Percentiles rank a stretch among this genome's conserved stretches.
These are phyloP conservation scores for Manis pentadactyla DNA, from an alignment of 2,797 vertebrate species.

Conservation along the genomic window DNA sequence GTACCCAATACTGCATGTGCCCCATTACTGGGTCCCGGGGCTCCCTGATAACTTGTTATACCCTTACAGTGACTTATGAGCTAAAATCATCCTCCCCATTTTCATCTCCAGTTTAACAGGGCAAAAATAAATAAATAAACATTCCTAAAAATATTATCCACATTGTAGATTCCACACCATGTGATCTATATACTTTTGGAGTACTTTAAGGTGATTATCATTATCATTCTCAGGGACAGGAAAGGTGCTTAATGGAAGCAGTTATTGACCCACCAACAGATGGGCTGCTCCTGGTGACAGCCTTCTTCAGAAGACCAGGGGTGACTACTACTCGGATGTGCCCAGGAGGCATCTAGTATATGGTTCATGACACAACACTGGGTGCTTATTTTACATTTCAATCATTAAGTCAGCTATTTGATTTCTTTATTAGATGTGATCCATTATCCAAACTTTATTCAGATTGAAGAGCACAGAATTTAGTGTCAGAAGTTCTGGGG, in stretches of 20 bases:
- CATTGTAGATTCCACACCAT: background rate
- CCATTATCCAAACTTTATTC: background rate
- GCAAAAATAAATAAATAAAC: background rate
- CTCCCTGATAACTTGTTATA: background rate
- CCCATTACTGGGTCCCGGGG: background rate
- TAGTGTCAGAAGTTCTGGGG: background rate
- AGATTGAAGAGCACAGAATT: background rate
- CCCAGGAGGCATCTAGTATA: background rate
- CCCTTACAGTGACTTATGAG: background rate
- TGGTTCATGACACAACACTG: fast-evolving
- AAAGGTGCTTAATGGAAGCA: background rate
- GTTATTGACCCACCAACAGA: background rate
- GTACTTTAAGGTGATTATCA: background rate
- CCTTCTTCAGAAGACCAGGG: background rate
- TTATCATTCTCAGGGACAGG: background rate
- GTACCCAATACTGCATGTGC: fast-evolving
- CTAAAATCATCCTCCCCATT: background rate
- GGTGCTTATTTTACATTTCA: background rate
- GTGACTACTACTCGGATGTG: background rate
- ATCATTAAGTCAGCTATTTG: background rate
- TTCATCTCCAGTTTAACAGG: background rate
- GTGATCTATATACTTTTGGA: background rate
- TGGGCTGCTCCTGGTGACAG: background rate
- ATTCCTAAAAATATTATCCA: background rate
- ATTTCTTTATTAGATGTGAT: background rate